Percentiles rank a stretch among this genome's conserved stretches.
Conservation (phyloP, 1,140 invertebrate species). For the Bombus balteatus region DNA sequence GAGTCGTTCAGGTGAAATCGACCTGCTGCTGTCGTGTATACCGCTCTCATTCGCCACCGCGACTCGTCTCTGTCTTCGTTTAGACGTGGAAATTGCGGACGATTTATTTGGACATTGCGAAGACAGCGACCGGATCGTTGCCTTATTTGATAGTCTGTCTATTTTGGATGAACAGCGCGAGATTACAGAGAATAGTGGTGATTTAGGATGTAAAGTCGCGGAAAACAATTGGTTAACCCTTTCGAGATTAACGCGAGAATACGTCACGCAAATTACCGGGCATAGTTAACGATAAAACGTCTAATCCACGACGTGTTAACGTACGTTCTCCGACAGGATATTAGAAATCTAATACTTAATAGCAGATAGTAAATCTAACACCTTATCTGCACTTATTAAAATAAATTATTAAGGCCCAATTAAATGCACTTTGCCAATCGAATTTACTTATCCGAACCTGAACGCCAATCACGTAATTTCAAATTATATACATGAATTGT, state of each 20-base stretch:
- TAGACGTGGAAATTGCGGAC: not conserved
- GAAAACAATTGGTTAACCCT: not conserved
- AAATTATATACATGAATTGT: not conserved
- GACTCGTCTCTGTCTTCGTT: not conserved
- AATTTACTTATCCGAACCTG: not conserved
- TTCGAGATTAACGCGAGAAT: not conserved
- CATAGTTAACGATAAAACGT: not conserved
- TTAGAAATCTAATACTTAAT: not conserved
- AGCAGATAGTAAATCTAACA: not conserved
- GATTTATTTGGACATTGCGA: not conserved
- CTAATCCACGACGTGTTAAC: not conserved
- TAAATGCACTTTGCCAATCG: not conserved
- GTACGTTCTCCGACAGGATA: not conserved
- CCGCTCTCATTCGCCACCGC: not conserved
- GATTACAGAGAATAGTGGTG: not conserved
- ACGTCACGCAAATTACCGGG: not conserved
- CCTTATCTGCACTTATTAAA: not conserved
- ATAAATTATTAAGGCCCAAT: not conserved
- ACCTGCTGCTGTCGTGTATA: conserved; percentile 21
- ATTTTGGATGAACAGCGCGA: not conserved
- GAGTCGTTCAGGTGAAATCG: conserved; percentile 55
- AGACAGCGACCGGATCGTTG: not conserved
- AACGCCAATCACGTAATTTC: not conserved
- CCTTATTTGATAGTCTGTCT: not conserved
- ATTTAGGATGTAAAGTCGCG: not conserved